These are phyloP conservation scores for Xerus rutilus DNA, from an alignment of 2,797 vertebrate species.

Conservation along the genomic window DNA sequence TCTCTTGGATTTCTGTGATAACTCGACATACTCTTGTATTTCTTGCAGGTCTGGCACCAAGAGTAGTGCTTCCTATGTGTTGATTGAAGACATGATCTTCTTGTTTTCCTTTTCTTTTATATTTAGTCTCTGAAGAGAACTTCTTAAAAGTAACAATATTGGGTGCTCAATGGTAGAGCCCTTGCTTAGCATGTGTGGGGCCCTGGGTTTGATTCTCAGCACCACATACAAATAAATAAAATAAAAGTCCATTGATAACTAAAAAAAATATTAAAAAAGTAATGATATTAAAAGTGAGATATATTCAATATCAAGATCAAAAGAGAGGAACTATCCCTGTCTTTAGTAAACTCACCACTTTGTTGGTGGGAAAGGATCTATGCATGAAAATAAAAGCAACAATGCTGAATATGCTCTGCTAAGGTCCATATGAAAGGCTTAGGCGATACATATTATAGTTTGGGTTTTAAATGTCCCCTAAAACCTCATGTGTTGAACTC, in stretches of 20 bases:
- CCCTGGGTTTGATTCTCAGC: too few species aligned
- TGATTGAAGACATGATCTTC: background rate
- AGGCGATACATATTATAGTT: background rate
- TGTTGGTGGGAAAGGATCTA: background rate
- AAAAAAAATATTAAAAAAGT: too few species aligned
- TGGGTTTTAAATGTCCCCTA: too few species aligned
- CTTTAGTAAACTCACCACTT: background rate
- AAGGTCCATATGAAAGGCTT: background rate
- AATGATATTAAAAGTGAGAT: too few species aligned
- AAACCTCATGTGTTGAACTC: too few species aligned
- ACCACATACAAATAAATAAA: too few species aligned
- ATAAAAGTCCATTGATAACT: too few species aligned
- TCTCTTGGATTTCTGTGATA: background rate
- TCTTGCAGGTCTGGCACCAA: background rate
- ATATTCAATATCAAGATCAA: background rate
- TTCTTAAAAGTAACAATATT: constrained; percentile 23
- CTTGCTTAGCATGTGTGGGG: too few species aligned
- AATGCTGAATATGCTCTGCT: background rate
- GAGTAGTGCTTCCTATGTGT: background rate
- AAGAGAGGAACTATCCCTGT: background rate
- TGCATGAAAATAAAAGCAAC: background rate
- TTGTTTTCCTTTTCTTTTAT: background rate
- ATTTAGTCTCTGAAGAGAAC: constrained; percentile 6
- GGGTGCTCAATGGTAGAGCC: too few species aligned
- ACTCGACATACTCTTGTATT: background rate